phyloP scores from a whole-genome alignment of 2,113 vertebrate genomes.

The Oreochromis aureus region DNA sequence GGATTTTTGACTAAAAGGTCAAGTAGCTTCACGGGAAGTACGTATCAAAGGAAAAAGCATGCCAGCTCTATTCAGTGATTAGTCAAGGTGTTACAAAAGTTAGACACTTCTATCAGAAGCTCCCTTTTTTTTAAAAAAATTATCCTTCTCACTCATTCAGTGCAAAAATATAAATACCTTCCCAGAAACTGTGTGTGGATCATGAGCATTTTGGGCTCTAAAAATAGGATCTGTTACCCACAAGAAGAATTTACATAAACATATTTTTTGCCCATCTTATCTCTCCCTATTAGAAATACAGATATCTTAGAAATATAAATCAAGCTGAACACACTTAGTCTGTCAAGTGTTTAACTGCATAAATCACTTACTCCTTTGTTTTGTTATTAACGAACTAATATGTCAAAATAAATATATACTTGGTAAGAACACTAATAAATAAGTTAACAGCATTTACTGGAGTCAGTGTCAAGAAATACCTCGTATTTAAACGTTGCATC shows the following conservation, averaged over 20 bases:
- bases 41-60: accelerated
- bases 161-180: neutral
- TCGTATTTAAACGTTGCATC: conserved; percentile 81
- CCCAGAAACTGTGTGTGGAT: neutral
- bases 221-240: neutral
- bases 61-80: neutral
- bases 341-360: neutral
- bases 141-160: neutral
- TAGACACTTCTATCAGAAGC: neutral
- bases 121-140: neutral
- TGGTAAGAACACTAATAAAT: neutral
- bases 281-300: neutral
- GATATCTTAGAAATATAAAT: neutral
- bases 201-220: neutral
- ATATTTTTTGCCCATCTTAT: neutral
- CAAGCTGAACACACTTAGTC: neutral
- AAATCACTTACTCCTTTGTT: neutral
- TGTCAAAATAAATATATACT: neutral
- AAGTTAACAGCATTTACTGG: accelerated
- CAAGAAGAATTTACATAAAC: neutral
- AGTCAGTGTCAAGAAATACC: conserved; percentile 19
- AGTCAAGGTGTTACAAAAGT: neutral
- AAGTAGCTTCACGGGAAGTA: neutral
- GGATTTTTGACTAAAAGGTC: neutral
- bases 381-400: neutral